phyloP scores from a whole-genome alignment of 2,797 vertebrate species.

The Melanotaenia pygmaea region DNA sequence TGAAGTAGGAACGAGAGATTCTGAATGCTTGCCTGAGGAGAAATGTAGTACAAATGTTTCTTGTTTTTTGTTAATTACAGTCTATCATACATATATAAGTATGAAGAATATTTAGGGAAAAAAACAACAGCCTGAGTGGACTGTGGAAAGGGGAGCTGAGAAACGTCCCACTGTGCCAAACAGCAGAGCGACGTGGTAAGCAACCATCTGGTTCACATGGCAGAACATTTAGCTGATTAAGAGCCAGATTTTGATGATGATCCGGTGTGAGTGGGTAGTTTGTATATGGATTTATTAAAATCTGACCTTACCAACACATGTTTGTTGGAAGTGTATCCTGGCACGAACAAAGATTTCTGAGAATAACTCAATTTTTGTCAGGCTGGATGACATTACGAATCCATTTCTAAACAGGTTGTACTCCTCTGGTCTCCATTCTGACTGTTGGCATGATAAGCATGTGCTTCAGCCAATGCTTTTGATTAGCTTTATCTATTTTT shows the following conservation, averaged over 20 bases:
- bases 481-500: too few species aligned
- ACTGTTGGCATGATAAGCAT: background rate
- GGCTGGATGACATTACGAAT: background rate
- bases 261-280: background rate
- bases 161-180: background rate
- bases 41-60: background rate
- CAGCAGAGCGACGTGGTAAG: background rate
- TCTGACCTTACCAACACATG: conserved; percentile 7
- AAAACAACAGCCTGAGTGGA: background rate
- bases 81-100: background rate
- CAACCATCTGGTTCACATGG: background rate
- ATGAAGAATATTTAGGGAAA: background rate
- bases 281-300: background rate
- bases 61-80: background rate
- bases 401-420: background rate
- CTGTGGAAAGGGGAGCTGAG: background rate
- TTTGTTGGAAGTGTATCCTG: background rate
- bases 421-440: background rate
- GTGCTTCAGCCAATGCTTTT: too few species aligned
- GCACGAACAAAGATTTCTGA: background rate
- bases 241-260: background rate
- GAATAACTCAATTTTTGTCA: background rate
- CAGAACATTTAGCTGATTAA: background rate
- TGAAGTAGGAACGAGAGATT: conserved; percentile 91
- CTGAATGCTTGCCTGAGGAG: conserved; percentile 85